These are phyloP conservation scores for Bradypodion pumilum DNA, from an alignment of 2,797 vertebrate species.

Conservation along the genomic window DNA sequence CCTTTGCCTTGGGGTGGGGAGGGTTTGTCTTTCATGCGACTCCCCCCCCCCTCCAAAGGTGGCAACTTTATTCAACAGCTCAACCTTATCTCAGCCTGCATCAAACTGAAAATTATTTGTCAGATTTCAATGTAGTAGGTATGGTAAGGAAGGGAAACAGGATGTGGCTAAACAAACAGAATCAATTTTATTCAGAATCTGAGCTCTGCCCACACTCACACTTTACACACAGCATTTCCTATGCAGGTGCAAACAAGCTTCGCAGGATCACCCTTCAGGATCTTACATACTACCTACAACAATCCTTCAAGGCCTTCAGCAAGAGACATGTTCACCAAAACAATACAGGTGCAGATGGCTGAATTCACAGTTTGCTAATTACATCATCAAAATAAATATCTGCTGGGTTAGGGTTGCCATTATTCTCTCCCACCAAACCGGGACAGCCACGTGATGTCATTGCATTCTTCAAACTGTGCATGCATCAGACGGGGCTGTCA, in stretches of 20 bases:
- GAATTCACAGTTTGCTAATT: neutral
- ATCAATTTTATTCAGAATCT: constrained; percentile 63
- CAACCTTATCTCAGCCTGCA: constrained; percentile 55
- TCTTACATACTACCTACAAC: constrained; percentile 40
- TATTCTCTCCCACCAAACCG: no score
- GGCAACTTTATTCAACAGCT: neutral
- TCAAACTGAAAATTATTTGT: constrained; percentile 58
- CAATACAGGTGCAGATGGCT: constrained; percentile 26
- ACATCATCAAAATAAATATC: neutral
- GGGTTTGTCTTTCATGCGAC: no score
- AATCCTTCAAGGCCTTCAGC: constrained; percentile 50
- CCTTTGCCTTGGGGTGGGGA: neutral
- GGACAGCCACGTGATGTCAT: no score
- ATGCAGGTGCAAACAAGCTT: constrained; percentile 64
- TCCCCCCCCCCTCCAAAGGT: neutral
- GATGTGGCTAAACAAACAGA: constrained; percentile 66
- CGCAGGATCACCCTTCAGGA: constrained; percentile 56
- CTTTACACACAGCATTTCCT: constrained; percentile 59
- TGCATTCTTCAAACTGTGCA: no score
- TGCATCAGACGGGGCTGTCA: no score
- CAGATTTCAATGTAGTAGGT: constrained; percentile 51
- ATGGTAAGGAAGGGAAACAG: constrained; percentile 57
- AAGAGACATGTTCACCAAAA: constrained; percentile 5
- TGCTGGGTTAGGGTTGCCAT: no score
- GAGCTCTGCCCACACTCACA: constrained; percentile 49